A percentile compares a stretch with the other conserved stretches of the same genome.
phyloP scores from a whole-genome alignment of 2,888 invertebrate genomes.

The Empis livida region DNA sequence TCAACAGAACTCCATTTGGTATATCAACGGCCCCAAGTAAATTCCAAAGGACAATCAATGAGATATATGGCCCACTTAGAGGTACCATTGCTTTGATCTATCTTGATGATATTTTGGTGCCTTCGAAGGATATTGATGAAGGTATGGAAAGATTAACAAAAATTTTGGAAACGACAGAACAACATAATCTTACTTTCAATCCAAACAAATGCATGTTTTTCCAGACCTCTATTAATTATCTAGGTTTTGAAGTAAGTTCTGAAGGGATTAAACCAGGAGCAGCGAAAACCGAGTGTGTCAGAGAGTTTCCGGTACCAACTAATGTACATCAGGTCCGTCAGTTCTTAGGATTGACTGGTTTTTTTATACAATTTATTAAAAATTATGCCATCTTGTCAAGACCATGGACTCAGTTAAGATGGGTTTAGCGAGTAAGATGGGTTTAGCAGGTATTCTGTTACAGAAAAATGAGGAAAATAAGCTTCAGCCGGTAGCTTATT shows the following conservation, averaged over 20 bases:
- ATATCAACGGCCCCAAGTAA: slow-evolving; percentile 19
- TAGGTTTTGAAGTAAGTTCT: slow-evolving; percentile 7
- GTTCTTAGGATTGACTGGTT: slow-evolving; percentile 19
- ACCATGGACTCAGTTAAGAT: not conserved
- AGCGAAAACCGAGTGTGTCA: slow-evolving; percentile 17
- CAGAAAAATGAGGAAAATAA: too few species aligned
- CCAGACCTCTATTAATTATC: slow-evolving; percentile 13
- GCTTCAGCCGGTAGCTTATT: too few species aligned
- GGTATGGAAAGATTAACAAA: slow-evolving; percentile 2
- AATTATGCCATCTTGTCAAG: not conserved
- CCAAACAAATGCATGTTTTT: slow-evolving; percentile 13
- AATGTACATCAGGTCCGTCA: slow-evolving; percentile 17
- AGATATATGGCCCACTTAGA: slow-evolving; percentile 3
- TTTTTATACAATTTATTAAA: slow-evolving; percentile 19
- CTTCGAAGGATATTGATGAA: slow-evolving; percentile 12
- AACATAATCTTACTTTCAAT: slow-evolving; percentile 6
- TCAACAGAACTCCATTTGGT: slow-evolving; percentile 22
- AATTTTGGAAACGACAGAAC: not conserved
- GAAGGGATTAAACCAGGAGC: slow-evolving; percentile 10
- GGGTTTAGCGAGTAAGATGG: not conserved
- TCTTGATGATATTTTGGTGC: slow-evolving; percentile 18
- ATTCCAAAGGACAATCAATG: slow-evolving; percentile 20
- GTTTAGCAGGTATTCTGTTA: too few species aligned
- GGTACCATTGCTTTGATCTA: slow-evolving; percentile 8
- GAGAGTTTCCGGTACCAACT: slow-evolving; percentile 11